A percentile compares a stretch with the other conserved stretches of the same genome.
Evolutionary conservation across 2,113 vertebrate species (phyloP).

Genomic region (Elachura formosa): DNA sequence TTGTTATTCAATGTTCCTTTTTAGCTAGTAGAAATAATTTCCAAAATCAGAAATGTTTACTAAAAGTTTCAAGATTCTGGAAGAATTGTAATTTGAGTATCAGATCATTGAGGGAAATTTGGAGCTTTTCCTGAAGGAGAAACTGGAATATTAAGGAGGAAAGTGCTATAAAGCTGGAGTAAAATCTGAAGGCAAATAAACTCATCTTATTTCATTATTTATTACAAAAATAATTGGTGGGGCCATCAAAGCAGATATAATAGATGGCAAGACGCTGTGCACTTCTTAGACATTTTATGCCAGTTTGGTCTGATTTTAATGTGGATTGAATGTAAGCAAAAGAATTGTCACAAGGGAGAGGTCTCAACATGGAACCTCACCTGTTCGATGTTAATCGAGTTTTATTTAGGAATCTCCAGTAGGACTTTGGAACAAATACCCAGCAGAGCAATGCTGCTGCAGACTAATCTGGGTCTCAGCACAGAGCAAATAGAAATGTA

Average conservation of each 20-base stretch:
- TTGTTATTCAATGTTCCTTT: neutral
- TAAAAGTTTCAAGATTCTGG: neutral
- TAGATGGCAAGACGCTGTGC: neutral
- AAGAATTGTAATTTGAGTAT: neutral
- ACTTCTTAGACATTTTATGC: neutral
- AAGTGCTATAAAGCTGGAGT: neutral
- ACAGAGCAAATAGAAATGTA: neutral
- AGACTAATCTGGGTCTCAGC: neutral
- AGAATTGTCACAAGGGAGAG: neutral
- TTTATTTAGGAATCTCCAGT: neutral
- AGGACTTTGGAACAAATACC: neutral
- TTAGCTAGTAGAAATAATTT: neutral
- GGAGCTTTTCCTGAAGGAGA: neutral
- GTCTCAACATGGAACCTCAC: neutral
- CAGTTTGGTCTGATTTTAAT: neutral
- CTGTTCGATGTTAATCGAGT: rapidly evolving
- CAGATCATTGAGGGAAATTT: neutral
- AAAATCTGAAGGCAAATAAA: neutral
- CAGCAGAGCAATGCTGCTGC: neutral
- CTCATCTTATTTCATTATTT: neutral
- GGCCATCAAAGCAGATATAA: neutral
- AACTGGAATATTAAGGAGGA: neutral
- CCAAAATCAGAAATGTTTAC: neutral
- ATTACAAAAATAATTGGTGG: neutral
- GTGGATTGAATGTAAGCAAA: neutral